phyloP scores from a whole-genome alignment of 1,140 invertebrate species.

The Apis florea region DNA sequence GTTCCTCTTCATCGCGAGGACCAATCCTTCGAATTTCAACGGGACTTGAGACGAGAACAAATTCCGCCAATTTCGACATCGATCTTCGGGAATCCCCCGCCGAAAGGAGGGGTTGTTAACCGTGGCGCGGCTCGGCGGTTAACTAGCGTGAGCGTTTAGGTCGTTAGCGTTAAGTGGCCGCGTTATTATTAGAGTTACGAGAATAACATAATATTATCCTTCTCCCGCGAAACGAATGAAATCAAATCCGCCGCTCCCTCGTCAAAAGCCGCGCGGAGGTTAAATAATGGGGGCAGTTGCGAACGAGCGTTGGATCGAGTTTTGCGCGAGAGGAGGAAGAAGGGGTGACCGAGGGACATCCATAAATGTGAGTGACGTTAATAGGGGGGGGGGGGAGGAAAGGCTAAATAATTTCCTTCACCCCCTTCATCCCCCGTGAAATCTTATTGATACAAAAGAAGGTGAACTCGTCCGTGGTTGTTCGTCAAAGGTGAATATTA shows the following conservation, averaged over 20 bases:
- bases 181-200: constrained; percentile 69
- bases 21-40: neutral
- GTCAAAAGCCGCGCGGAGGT: constrained; percentile 47
- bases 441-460: no score
- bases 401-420: no score
- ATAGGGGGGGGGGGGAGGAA: no score
- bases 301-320: constrained; percentile 35
- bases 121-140: constrained; percentile 4
- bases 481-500: no score
- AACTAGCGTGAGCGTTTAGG: constrained; percentile 55
- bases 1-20: neutral
- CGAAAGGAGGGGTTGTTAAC: neutral
- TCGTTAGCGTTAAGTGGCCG: constrained; percentile 59
- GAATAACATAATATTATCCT: constrained; percentile 67
- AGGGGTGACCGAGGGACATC: constrained; percentile 29
- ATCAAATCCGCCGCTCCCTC: constrained; percentile 65
- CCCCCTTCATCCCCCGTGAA: no score
- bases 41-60: no score
- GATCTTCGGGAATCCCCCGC: neutral
- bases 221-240: constrained; percentile 67
- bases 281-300: constrained; percentile 68
- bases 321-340: constrained; percentile 36
- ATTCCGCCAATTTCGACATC: neutral
- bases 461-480: no score
- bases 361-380: constrained; percentile 76